Base-by-base conservation (phyloP, 1,140 invertebrate genomes). In the Schlechtendalia chinensis region DNA sequence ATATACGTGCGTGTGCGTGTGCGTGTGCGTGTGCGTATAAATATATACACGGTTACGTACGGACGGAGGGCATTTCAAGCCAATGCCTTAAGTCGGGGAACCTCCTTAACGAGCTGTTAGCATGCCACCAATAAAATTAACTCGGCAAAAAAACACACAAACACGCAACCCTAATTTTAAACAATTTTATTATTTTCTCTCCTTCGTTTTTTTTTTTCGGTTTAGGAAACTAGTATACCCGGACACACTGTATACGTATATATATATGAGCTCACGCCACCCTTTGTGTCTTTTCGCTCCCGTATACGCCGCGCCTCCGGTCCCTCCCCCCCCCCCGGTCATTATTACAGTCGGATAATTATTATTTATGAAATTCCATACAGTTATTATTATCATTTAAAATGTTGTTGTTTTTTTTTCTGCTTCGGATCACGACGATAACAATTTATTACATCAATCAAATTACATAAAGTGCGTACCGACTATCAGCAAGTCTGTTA, bases 151-250 rank as follows among this genome's bases (percentile, higher is more conserved):
- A 79, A 63, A 79, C 75, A 79, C 58, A 79, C 75, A 79, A 77
- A 77, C 75, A 79, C 75, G 75, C 75, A 63, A 79, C 75, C 75
- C 75, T 79, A 79, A 79, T 79, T 79, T 79, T 79, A 79, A 79
- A 79, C 75, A 79, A 79, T 79, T 79, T 79, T 79, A 79, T 79
- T 79, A 79, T 79, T 79, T 79, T 77, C 74, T 77, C 74, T 77
- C 74, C 27, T 58, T 79, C 24, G 22, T 61, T 77, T 45, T 71
- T 71, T 61, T 56, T 59, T 59, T 22, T n/a, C 32, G 24, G 17
- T 77, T 77, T 61, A 45, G 32, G 58, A 45, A 61, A 61, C 74
- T 56, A 58, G 22, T 59, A 61, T 6, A 59, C 58, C 16, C 54
- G 8, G n/a, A n/a, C n/a, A 22, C 39, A 75, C 54, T 5, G 22